These are phyloP conservation scores for Polyommatus iphigenia DNA, from an alignment of 2,888 invertebrate genomes.

Conservation along the genomic window DNA sequence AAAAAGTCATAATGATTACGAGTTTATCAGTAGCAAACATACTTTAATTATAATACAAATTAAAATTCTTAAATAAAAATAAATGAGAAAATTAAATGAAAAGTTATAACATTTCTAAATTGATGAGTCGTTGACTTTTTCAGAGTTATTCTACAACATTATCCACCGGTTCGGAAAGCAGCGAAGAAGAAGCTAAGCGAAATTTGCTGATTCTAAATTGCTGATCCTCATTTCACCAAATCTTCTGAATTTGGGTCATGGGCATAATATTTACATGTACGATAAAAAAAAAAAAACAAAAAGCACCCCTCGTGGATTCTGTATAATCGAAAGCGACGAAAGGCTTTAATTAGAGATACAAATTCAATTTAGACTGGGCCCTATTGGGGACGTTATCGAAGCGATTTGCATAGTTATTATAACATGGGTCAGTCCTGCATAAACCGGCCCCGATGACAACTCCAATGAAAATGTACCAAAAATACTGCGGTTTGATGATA, in stretches of 20 bases:
- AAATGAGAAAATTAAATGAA: too few relatives aligned
- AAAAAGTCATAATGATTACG: too few relatives aligned
- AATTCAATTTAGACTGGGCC: constrained; percentile 71
- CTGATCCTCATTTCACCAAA: background rate
- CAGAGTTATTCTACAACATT: too few relatives aligned
- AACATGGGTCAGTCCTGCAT: constrained; percentile 76
- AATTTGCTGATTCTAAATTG: background rate
- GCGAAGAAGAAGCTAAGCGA: too few relatives aligned
- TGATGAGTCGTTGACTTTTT: too few relatives aligned
- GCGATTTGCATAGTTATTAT: constrained; percentile 80
- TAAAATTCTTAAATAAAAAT: too few relatives aligned
- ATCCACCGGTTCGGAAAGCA: too few relatives aligned
- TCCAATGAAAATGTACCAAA: constrained; percentile 62
- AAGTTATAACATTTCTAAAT: too few relatives aligned
- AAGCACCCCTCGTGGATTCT: constrained; percentile 14
- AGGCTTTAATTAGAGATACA: constrained; percentile 74
- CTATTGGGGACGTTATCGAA: constrained; percentile 71
- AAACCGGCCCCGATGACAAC: constrained; percentile 69
- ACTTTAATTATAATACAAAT: too few relatives aligned
- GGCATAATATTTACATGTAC: background rate
- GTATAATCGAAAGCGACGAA: constrained; percentile 31
- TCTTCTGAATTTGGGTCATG: background rate
- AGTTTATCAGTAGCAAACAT: too few relatives aligned
- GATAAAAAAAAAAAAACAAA: constrained; percentile 38
- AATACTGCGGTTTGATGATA: background rate